Conservation (phyloP, 2,797 vertebrate species). For the Eupleurogrammus muticus region DNA sequence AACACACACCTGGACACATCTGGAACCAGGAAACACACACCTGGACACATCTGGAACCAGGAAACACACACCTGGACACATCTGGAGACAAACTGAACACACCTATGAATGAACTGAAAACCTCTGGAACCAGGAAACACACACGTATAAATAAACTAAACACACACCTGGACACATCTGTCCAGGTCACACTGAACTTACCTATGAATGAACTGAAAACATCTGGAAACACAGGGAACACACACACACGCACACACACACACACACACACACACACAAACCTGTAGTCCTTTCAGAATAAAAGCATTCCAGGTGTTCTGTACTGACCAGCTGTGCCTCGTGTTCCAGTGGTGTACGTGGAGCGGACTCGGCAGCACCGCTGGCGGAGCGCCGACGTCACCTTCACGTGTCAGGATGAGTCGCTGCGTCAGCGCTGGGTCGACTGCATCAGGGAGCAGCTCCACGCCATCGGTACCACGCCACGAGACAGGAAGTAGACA, state of each 20-base stretch:
- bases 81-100: background rate
- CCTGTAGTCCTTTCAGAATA: background rate
- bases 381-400: constrained; percentile 92
- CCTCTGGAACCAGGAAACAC: background rate
- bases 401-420: constrained; percentile 87
- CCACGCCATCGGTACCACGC: constrained; percentile 85
- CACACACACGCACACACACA: too few species aligned
- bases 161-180: background rate
- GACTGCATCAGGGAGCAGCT: constrained; percentile 88
- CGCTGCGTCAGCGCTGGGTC: constrained; percentile 90
- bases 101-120: background rate
- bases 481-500: too few species aligned
- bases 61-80: background rate
- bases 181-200: background rate
- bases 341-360: constrained; percentile 89
- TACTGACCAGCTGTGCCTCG: too few species aligned
- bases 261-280: too few species aligned
- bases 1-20: background rate
- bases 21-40: too few species aligned
- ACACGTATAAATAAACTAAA: too few species aligned
- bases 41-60: background rate
- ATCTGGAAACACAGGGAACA: background rate
- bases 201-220: background rate
- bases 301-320: background rate
- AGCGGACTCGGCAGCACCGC: constrained; percentile 87